Evolutionary conservation across 2,888 invertebrate species (phyloP), one percentile per base, ranked within the genome.

Genomic region (Gryllus longicercus): DNA sequence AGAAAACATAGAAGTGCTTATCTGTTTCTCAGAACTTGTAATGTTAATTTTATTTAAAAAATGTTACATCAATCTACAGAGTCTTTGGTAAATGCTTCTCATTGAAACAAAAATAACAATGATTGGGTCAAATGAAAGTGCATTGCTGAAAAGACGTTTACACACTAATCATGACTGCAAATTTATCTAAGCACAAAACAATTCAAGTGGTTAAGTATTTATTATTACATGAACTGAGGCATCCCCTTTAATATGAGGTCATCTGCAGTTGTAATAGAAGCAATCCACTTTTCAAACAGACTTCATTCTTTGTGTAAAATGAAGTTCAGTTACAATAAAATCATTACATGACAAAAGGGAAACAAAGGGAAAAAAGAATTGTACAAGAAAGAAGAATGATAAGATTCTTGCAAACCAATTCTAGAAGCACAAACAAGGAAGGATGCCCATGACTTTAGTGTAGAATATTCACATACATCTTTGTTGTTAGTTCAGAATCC

Each of bases 201-300:
- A 63, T 18, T 63, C n/a, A 18, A 63, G 14, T n/a, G n/a, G 63
- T 63, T 63, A 63, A 63, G n/a, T 63, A n/a, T n/a, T 18, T 14
- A 63, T 18, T 63, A n/a, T 63, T 63, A 63, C 63, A 63, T 63
- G 63, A 63, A 63, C 63, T 63, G 63, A 63, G 63, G 63, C 63
- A 63, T 63, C 63, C 16, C 63, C 63, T 63, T 63, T n/a, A 14
- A 18, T 14, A 63, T 63, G 63, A 38, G 63, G 63, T 63, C 63
- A 63, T 63, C n/a, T 63, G 63, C 63, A 63, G 63, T 63, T 63
- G 63, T 63, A 10, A 63, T n/a, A 38, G 38, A 63, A 63, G n/a
- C 63, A 63, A 63, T 63, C 63, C 63, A 63, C 63, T 63, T 18
- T 63, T 63, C 63, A 63, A 63, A 63, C 63, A 63, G n/a, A 63